These are phyloP conservation scores for Asbolus verrucosus DNA, from an alignment of 1,140 invertebrate genomes.

Conservation along the genomic window DNA sequence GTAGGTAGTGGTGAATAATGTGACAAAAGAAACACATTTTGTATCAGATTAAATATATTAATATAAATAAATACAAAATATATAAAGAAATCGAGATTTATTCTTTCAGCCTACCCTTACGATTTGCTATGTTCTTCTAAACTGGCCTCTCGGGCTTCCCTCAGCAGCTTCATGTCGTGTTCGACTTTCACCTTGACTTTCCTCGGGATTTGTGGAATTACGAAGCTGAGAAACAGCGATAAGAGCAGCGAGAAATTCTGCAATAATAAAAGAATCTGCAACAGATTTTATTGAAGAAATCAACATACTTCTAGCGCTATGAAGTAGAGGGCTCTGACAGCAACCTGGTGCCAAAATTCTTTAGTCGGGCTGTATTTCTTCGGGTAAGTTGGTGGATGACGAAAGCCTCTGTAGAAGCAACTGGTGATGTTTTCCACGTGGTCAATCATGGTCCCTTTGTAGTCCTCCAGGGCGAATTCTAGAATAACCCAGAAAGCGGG, in stretches of 20 bases:
- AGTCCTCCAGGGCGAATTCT: conserved; percentile 20
- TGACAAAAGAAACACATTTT: too few species aligned
- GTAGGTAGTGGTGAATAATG: too few species aligned
- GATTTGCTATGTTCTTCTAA: too few species aligned
- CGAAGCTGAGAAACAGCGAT: conserved; percentile 6
- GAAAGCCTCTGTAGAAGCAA: conserved; percentile 26
- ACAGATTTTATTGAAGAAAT: not conserved
- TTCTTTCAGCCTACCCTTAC: too few species aligned
- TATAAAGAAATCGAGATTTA: too few species aligned
- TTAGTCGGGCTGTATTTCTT: conserved; percentile 1
- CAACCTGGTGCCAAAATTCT: conserved; percentile 14
- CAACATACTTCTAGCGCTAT: conserved; percentile 21
- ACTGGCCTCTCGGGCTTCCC: not conserved
- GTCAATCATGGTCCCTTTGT: not conserved
- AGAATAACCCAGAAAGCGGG: not conserved
- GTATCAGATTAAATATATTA: too few species aligned
- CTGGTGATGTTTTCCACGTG: not conserved
- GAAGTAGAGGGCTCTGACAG: conserved; percentile 7
- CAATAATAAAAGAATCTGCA: not conserved
- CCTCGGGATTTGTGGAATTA: conserved; percentile 18
- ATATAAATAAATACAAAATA: too few species aligned
- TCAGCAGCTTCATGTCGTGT: not conserved
- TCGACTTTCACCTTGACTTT: conserved; percentile 30
- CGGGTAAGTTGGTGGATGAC: conserved; percentile 13
- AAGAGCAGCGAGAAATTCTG: conserved; percentile 17